These are phyloP conservation scores for Trogon surrucura DNA, from an alignment of 2,113 vertebrate species.

Conservation along the genomic window DNA sequence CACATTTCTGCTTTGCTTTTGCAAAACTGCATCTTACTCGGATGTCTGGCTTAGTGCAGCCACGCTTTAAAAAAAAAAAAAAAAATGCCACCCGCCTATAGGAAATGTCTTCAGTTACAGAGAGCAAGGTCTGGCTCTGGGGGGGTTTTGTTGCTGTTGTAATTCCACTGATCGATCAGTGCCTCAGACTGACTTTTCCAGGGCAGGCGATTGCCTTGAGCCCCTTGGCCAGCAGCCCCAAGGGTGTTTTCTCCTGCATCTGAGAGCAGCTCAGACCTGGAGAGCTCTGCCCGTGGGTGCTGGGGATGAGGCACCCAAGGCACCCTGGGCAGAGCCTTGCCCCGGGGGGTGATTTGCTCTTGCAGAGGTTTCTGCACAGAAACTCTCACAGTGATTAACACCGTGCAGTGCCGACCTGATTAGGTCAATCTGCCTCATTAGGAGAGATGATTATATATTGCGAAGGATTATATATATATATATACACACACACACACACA, in stretches of 20 bases:
- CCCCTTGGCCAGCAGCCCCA: not conserved
- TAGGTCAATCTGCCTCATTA: constrained; percentile 27
- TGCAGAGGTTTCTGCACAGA: not conserved
- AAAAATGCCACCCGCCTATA: not conserved
- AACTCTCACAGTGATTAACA: constrained; percentile 2
- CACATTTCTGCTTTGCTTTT: not conserved
- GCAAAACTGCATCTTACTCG: not conserved
- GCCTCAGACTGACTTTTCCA: not conserved
- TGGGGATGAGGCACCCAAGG: not conserved
- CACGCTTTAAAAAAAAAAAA: not conserved
- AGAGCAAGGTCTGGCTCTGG: not conserved
- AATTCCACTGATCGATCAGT: not conserved
- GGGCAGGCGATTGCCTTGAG: not conserved
- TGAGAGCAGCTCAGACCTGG: not conserved
- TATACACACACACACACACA: not conserved
- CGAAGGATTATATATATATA: not conserved
- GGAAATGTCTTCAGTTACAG: constrained; percentile 29
- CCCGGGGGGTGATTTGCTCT: not conserved
- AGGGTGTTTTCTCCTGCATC: not conserved
- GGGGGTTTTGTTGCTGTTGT: not conserved
- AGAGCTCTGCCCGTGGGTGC: fast-evolving
- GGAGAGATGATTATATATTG: not conserved
- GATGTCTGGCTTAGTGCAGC: not conserved
- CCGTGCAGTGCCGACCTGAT: not conserved
- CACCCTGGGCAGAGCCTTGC: not conserved